These are phyloP conservation scores for Dendrophyllia cribrosa DNA, from an alignment of 64 coral and sea anemone genomes.

Conservation along the genomic window DNA sequence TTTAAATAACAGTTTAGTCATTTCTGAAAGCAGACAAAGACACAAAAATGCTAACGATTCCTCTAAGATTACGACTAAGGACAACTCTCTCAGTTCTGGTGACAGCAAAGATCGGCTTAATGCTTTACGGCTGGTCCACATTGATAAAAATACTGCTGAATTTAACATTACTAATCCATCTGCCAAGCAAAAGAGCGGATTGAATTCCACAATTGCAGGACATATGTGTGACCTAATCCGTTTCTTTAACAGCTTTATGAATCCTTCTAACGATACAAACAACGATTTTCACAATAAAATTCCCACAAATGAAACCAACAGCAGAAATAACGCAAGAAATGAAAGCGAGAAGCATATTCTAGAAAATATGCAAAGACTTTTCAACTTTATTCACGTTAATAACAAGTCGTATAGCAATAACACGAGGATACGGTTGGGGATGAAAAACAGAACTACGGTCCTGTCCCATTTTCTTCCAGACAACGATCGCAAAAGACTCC, in stretches of 20 bases:
- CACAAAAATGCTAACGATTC: not conserved
- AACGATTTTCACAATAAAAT: not conserved
- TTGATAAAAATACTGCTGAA: not conserved
- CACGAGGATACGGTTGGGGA: not conserved
- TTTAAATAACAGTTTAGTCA: not conserved
- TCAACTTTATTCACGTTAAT: not conserved
- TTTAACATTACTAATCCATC: not conserved
- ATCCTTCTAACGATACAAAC: not conserved
- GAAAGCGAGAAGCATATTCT: not conserved
- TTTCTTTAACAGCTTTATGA: constrained; percentile 11
- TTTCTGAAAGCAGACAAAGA: too few species aligned
- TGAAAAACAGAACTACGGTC: not conserved
- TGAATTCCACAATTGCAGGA: not conserved
- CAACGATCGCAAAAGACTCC: not conserved
- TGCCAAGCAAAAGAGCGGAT: not conserved
- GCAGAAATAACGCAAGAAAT: not conserved
- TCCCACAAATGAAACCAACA: not conserved
- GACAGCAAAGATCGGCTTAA: not conserved
- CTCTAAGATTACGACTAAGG: not conserved
- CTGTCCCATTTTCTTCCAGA: not conserved
- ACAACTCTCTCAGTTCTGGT: not conserved
- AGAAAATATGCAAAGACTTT: not conserved
- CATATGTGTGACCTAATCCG: constrained; percentile 16
- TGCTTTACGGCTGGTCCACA: not conserved
- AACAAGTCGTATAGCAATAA: not conserved